Evolutionary conservation across 2,113 vertebrate genomes (phyloP).

Genomic region (Chaenocephalus aceratus): DNA sequence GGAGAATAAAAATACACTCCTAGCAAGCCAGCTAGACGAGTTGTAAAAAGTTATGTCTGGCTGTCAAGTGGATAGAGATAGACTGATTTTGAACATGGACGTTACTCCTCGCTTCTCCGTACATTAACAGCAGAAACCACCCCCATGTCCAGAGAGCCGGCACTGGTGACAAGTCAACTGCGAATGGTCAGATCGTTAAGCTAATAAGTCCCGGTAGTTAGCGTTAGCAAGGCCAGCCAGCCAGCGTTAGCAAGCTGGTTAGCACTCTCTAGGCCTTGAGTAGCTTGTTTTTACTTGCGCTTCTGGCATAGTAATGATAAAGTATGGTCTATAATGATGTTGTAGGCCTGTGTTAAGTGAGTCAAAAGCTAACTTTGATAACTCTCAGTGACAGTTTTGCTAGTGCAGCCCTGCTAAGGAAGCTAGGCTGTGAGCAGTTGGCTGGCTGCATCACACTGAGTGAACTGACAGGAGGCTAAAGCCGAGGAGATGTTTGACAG

Average conservation of each 20-base stretch:
- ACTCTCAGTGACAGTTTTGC: not conserved
- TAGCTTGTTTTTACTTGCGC: slow-evolving; percentile 1
- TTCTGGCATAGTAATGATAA: not conserved
- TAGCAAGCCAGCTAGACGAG: slow-evolving; percentile 68
- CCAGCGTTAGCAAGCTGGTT: slow-evolving; percentile 28
- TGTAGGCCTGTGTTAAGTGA: not conserved
- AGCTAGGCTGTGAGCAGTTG: slow-evolving; percentile 36
- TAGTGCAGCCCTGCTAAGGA: slow-evolving; percentile 20
- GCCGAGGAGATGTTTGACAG: slow-evolving; percentile 21
- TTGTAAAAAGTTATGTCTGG: slow-evolving; percentile 74
- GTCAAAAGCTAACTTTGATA: not conserved
- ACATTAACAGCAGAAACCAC: slow-evolving; percentile 49
- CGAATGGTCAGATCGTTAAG: slow-evolving; percentile 64
- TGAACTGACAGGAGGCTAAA: slow-evolving; percentile 27
- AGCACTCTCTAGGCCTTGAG: slow-evolving; percentile 39
- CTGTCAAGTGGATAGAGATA: slow-evolving; percentile 52
- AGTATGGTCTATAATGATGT: not conserved
- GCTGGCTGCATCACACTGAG: slow-evolving; percentile 15
- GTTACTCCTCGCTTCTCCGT: slow-evolving; percentile 31
- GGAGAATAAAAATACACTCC: slow-evolving; percentile 71
- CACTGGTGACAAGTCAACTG: slow-evolving; percentile 71
- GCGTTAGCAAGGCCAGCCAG: slow-evolving; percentile 65
- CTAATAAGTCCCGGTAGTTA: slow-evolving; percentile 67
- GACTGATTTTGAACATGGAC: slow-evolving; percentile 54
- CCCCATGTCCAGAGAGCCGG: slow-evolving; percentile 67